Percentiles rank a stretch among this genome's conserved stretches.
Conservation (phyloP, 1,140 invertebrate species). For the Sminthurides bifidus region DNA sequence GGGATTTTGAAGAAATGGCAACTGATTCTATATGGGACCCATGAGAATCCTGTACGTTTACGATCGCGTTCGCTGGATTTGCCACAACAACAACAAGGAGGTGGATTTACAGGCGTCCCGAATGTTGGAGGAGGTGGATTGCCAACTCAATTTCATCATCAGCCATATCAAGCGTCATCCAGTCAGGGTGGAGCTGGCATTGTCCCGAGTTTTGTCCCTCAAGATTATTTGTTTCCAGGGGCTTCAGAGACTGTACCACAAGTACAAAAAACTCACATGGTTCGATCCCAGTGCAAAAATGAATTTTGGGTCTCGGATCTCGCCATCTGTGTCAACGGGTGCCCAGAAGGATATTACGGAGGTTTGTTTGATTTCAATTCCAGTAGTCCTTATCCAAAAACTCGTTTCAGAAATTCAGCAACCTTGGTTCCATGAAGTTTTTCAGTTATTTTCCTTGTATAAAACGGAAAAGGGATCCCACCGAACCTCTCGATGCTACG, state of each 20-base stretch:
- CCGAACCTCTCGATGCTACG: no score
- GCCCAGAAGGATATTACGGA: slow-evolving; percentile 73
- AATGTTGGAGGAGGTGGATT: no score
- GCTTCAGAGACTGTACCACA: slow-evolving; percentile 17
- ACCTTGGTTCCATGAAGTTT: no score
- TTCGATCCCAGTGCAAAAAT: slow-evolving; percentile 28
- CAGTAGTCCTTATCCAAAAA: no score
- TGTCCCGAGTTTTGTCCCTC: slow-evolving; percentile 40
- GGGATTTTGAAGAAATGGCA: slow-evolving; percentile 80
- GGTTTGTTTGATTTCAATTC: no score
- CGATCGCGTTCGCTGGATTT: slow-evolving; percentile 33
- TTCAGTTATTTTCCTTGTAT: no score
- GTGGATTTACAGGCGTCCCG: no score
- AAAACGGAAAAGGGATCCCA: no score
- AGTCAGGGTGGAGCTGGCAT: slow-evolving; percentile 37
- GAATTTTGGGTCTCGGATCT: slow-evolving; percentile 30
- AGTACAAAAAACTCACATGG: slow-evolving; percentile 16
- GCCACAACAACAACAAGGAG: slow-evolving; percentile 40
- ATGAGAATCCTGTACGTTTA: slow-evolving; percentile 64
- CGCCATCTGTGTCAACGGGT: slow-evolving; percentile 49
- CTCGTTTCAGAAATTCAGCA: no score
- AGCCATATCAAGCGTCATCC: slow-evolving; percentile 11
- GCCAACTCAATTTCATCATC: slow-evolving; percentile 34
- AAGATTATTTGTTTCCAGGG: slow-evolving; percentile 27
- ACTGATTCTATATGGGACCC: slow-evolving; percentile 81